Percentiles rank a stretch among this genome's conserved stretches.
Evolutionary conservation across 2,888 invertebrate genomes (phyloP).

Genomic region (Sinhomidia bicolor): DNA sequence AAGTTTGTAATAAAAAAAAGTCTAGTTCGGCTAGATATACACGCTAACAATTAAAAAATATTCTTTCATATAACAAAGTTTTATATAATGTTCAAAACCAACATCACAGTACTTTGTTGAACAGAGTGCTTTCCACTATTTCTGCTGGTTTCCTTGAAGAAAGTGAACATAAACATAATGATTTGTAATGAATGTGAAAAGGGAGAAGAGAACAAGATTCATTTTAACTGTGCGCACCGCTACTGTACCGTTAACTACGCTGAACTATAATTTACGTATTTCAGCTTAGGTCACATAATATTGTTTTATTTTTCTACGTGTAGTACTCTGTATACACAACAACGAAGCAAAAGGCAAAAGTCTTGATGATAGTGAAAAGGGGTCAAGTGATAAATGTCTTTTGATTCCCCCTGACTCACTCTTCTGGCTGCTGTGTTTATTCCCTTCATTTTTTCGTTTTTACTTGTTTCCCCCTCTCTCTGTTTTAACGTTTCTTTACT

Average conservation of each 20-base stretch:
- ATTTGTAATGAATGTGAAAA: background rate
- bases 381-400: constrained; percentile 75
- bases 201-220: background rate
- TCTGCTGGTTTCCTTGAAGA: too few species aligned
- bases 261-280: constrained; percentile 9
- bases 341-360: background rate
- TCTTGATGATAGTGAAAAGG: constrained; percentile 65
- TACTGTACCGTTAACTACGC: background rate
- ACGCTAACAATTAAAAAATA: background rate
- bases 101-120: too few species aligned
- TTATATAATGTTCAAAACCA: too few species aligned
- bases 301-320: background rate
- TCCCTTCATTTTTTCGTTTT: constrained; percentile 31
- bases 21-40: background rate
- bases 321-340: background rate
- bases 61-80: background rate
- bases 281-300: background rate
- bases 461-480: background rate
- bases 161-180: background rate
- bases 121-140: too few species aligned
- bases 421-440: constrained; percentile 34
- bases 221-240: background rate
- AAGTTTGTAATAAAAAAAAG: background rate
- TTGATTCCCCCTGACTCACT: constrained; percentile 70
- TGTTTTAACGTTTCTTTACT: background rate